Evolutionary conservation across 2,113 vertebrate genomes (phyloP).

Genomic region (Theropithecus gelada): DNA sequence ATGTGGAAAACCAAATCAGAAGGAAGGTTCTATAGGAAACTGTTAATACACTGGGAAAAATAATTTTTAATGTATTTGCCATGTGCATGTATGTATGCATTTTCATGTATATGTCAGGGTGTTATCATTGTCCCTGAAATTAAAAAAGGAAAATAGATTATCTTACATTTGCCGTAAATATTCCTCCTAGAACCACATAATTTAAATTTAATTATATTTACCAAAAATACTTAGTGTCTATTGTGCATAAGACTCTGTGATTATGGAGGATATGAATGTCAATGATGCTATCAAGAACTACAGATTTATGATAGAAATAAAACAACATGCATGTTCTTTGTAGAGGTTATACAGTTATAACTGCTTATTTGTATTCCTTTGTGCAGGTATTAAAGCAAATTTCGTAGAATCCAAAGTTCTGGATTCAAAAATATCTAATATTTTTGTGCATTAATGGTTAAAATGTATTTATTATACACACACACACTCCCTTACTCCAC

Average conservation of each 20-base stretch:
- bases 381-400: background rate
- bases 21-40: background rate
- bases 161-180: background rate
- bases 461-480: background rate
- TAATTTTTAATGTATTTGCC: background rate
- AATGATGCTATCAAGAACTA: background rate
- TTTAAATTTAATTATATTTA: background rate
- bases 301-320: background rate
- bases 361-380: background rate
- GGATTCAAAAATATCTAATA: background rate
- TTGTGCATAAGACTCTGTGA: background rate
- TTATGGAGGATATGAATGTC: background rate
- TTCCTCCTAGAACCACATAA: background rate
- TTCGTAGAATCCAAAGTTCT: conserved; percentile 23
- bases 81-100: no score
- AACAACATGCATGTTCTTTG: background rate
- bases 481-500: no score
- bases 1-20: background rate
- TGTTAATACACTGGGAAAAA: background rate
- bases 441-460: background rate
- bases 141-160: background rate
- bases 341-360: background rate
- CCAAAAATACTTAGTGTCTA: background rate
- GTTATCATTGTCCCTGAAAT: background rate
- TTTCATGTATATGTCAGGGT: background rate